Evolutionary conservation across 2,797 vertebrate species (phyloP).

Genomic region (Enteromius radiatus): DNA sequence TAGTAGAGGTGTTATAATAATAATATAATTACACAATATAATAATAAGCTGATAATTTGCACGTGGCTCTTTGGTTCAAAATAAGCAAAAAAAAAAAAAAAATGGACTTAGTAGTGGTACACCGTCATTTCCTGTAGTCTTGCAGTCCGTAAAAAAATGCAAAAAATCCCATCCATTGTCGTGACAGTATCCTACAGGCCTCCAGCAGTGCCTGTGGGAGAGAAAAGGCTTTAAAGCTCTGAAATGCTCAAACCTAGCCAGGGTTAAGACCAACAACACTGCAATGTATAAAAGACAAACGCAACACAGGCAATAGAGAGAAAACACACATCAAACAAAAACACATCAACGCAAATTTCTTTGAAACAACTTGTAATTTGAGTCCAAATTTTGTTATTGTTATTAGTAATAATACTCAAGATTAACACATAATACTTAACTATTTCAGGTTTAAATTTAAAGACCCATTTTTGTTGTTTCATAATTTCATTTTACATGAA

Average conservation of each 20-base stretch:
- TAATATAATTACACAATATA: too few species aligned
- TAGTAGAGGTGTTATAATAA: constrained; percentile 42
- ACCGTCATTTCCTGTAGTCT: constrained; percentile 30
- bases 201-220: constrained; percentile 70
- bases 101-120: background rate
- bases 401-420: background rate
- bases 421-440: background rate
- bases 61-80: background rate
- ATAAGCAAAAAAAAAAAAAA: background rate
- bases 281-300: background rate
- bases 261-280: constrained; percentile 52
- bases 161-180: constrained; percentile 75
- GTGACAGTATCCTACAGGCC: constrained; percentile 69
- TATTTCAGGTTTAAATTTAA: background rate
- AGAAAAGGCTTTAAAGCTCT: constrained; percentile 72
- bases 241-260: constrained; percentile 62
- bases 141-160: constrained; percentile 51
- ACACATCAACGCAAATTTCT: background rate
- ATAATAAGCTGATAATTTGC: background rate
- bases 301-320: background rate
- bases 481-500: background rate
- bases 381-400: background rate
- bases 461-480: background rate
- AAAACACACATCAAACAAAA: background rate
- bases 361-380: background rate